phyloP scores from a whole-genome alignment of 2,113 vertebrate species.

The Suncus etruscus region DNA sequence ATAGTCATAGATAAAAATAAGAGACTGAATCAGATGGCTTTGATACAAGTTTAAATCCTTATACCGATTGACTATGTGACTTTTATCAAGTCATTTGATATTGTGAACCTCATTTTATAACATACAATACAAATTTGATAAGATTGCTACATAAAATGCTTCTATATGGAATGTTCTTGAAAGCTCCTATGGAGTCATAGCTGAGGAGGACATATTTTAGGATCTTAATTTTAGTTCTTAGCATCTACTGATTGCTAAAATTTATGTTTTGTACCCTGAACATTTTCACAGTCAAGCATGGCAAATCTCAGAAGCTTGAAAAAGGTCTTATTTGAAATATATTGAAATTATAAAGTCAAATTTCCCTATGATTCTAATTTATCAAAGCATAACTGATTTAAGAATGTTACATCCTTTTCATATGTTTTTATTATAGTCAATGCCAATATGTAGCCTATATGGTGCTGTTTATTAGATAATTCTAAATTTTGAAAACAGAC shows the following conservation, averaged over 20 bases:
- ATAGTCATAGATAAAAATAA: background rate
- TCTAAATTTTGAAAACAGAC: background rate
- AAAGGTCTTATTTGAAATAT: slow-evolving; percentile 65
- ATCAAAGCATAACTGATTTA: slow-evolving; percentile 48
- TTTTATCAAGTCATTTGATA: slow-evolving; percentile 19
- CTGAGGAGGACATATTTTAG: slow-evolving; percentile 15
- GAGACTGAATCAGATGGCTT: slow-evolving; percentile 12
- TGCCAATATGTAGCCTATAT: slow-evolving; percentile 7
- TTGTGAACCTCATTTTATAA: slow-evolving; percentile 41
- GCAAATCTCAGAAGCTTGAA: slow-evolving; percentile 17
- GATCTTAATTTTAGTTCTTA: slow-evolving; percentile 39
- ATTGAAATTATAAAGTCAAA: slow-evolving; percentile 33
- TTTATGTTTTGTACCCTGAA: slow-evolving; percentile 51
- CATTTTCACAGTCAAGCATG: slow-evolving; percentile 48
- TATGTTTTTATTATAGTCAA: background rate
- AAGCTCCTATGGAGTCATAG: slow-evolving; percentile 47
- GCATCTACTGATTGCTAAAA: slow-evolving; percentile 34
- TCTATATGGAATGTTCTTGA: background rate
- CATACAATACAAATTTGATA: slow-evolving; percentile 10
- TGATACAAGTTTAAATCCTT: background rate
- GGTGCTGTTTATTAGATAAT: background rate
- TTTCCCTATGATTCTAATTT: slow-evolving; percentile 24
- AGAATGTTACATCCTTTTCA: background rate
- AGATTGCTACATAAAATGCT: slow-evolving; percentile 7
- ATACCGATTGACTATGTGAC: slow-evolving; percentile 21